Base-by-base conservation (phyloP, 2,113 vertebrate genomes). In the Macroglossus sobrinus region DNA sequence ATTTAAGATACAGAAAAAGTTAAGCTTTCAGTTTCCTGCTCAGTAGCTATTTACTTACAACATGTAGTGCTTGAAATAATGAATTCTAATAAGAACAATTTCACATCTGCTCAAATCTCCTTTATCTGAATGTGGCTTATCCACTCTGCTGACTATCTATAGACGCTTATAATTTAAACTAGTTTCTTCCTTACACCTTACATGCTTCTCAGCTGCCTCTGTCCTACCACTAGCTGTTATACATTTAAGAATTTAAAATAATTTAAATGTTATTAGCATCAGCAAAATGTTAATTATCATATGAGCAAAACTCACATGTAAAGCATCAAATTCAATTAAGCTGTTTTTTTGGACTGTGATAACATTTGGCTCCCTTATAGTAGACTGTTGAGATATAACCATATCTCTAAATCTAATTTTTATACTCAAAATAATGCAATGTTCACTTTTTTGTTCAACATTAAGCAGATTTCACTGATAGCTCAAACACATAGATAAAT, bases 81-180 rank as follows among this genome's bases (percentile, higher is more conserved):
- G 43, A 97, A 97, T 96, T 91, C 82, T 95, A 92, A 90, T 90
- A 91, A 97, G 87, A 89, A 94, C n/a, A 87, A 93, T 75, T 91
- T 93, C 91, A 93, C 66, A 91, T 94, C 61, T 61, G 57, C 50
- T 88, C 85, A 95, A 74, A 96, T 94, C 68, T 91, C 94, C 89
- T 86, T 85, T 89, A 94, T 86, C 78, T 85, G 57, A 95, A 95
- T 69, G 74, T 75, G 78, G 93, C 43, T 97, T 91, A 96, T 75
- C 81, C 89, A 97, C 45, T 91, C 35, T 47, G 40, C 57, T 89
- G 71, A 93, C 14, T 40, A 72, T 72, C 76, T 91, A 40, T 0
- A 86, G 82, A 88, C 82, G 47, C 85, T 89, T 78, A 74, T 89
- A 76, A 86, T 86, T 30, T 80, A 84, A 89, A 69, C 24, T 57